Percentiles rank a stretch among this genome's conserved stretches.
phyloP scores from a whole-genome alignment of 2,888 invertebrate species.

The Oscheius sp. region DNA sequence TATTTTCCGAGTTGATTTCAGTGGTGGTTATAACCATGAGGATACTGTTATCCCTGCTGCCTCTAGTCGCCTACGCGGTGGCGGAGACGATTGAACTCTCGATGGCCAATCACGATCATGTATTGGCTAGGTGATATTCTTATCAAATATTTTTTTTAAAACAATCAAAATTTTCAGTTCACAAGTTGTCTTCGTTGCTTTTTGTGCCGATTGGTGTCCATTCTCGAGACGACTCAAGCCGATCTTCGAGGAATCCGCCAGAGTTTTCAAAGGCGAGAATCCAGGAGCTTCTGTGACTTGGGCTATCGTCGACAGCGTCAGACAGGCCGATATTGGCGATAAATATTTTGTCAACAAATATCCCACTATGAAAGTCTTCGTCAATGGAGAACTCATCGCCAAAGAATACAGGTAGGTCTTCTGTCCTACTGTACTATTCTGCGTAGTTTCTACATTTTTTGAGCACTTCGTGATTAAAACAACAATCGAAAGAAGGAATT shows the following conservation, averaged over 20 bases:
- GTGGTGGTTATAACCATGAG: conserved; percentile 20
- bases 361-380: conserved; percentile 91
- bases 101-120: conserved; percentile 61
- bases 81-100: conserved; percentile 47
- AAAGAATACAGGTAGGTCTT: conserved; percentile 72
- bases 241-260: conserved; percentile 92
- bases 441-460: background rate
- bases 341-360: conserved; percentile 97
- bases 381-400: conserved; percentile 72
- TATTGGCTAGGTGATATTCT: conserved; percentile 52
- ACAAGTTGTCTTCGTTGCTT: conserved; percentile 93
- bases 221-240: conserved; percentile 96
- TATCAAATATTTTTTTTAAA: background rate
- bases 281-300: conserved; percentile 57
- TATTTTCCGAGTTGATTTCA: background rate
- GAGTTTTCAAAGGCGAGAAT: conserved; percentile 52
- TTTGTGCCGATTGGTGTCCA: conserved; percentile 99
- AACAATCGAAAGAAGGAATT: background rate
- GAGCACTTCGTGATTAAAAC: background rate
- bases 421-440: no score
- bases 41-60: background rate
- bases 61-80: background rate
- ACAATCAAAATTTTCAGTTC: background rate
- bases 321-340: conserved; percentile 79
- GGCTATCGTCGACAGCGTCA: conserved; percentile 63